phyloP scores from a whole-genome alignment of 2,888 invertebrate genomes.

The Phania funesta region DNA sequence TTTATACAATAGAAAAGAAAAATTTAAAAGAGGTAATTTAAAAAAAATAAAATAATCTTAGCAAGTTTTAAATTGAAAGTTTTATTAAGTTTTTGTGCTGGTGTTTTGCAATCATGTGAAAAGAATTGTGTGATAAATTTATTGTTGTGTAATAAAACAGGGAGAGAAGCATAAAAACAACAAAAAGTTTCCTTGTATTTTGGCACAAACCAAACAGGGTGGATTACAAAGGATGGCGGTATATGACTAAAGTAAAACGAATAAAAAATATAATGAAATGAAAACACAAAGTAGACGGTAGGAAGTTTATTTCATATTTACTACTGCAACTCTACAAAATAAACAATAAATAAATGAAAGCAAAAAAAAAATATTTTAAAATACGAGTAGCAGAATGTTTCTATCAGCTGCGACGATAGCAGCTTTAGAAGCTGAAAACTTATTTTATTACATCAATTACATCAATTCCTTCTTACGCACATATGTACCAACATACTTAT shows the following conservation, averaged over 20 bases:
- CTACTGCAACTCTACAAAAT: background rate
- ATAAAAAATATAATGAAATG: constrained; percentile 22
- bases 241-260: constrained; percentile 36
- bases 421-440: too few species aligned
- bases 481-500: too few species aligned
- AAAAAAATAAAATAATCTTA: background rate
- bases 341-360: background rate
- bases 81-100: constrained; percentile 20
- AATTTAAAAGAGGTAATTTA: constrained; percentile 42
- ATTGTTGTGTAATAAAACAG: constrained; percentile 60
- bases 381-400: too few species aligned
- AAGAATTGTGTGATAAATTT: constrained; percentile 47
- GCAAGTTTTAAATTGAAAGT: constrained; percentile 24
- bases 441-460: too few species aligned
- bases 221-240: constrained; percentile 59
- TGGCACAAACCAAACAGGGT: constrained; percentile 61
- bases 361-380: constrained; percentile 5
- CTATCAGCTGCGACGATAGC: too few species aligned
- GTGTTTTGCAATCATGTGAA: constrained; percentile 24
- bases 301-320: constrained; percentile 49
- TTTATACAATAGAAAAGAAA: background rate
- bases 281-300: constrained; percentile 20
- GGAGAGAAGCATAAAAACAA: constrained; percentile 30
- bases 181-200: constrained; percentile 43
- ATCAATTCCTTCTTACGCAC: too few species aligned